Evolutionary conservation across 2,797 vertebrate genomes (phyloP).

Genomic region (Acropternis orthonyx): DNA sequence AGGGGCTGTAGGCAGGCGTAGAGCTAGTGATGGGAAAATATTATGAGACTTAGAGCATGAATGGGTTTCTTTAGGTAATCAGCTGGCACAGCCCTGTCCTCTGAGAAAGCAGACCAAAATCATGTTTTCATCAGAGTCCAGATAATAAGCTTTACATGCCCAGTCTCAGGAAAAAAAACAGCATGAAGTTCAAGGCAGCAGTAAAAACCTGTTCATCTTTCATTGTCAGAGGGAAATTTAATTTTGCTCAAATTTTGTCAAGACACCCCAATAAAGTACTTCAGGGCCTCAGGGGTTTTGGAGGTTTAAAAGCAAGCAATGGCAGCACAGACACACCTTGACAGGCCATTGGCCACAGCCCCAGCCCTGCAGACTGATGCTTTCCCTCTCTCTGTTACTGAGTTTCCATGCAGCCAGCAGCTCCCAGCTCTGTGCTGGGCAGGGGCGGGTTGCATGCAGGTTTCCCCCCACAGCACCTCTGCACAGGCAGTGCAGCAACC

Average conservation of each 20-base stretch:
- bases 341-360: not conserved
- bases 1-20: not conserved
- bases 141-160: not conserved
- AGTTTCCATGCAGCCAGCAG: not conserved
- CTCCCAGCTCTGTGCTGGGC: not conserved
- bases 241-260: not conserved
- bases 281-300: not conserved
- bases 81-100: not conserved
- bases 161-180: not conserved
- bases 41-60: not conserved
- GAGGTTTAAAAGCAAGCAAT: not conserved
- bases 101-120: not conserved
- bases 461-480: not conserved
- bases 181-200: not conserved
- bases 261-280: not conserved
- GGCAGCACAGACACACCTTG: not conserved
- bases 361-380: fast-evolving
- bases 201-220: not conserved
- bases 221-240: not conserved
- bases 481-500: not conserved
- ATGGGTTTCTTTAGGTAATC: not conserved
- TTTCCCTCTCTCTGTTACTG: not conserved
- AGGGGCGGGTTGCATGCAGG: not conserved
- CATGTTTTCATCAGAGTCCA: not conserved
- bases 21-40: not conserved